These are phyloP conservation scores for Stichopus chloronotus DNA, from an alignment of 35 echinoderm and acorn worm species.

Conservation along the genomic window DNA sequence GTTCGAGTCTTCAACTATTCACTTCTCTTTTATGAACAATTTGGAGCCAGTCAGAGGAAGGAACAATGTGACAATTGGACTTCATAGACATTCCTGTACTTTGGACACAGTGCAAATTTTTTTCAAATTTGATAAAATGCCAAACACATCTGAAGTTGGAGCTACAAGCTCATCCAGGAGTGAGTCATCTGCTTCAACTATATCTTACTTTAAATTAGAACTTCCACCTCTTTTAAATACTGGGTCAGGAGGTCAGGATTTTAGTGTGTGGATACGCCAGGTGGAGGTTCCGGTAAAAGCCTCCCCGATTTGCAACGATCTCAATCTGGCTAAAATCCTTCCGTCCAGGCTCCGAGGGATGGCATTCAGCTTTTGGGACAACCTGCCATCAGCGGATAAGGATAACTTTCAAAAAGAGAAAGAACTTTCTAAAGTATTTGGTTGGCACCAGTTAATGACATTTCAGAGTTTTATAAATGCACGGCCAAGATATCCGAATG, in stretches of 20 bases:
- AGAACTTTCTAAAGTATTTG: slow-evolving; percentile 15
- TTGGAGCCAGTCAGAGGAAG: background rate
- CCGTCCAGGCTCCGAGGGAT: background rate
- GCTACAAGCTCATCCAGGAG: background rate
- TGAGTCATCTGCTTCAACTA: background rate
- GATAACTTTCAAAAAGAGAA: background rate
- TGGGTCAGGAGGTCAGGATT: background rate
- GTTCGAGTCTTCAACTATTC: too few relatives aligned
- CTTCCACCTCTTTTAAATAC: slow-evolving; percentile 8
- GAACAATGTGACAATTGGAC: too few relatives aligned
- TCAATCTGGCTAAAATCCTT: background rate
- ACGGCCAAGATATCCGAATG: background rate
- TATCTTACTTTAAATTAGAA: background rate
- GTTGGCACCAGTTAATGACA: background rate
- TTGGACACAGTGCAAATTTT: background rate
- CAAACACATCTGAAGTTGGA: background rate
- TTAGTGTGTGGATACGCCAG: background rate
- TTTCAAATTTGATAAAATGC: background rate
- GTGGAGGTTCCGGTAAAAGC: background rate
- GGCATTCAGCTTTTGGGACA: background rate
- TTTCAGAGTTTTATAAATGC: background rate
- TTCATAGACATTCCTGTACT: background rate
- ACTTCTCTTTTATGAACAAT: too few relatives aligned
- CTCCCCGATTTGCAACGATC: background rate
- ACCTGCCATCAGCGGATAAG: background rate